Percentiles rank a stretch among this genome's conserved stretches.
Conservation (phyloP, 2,113 vertebrate species). For the Carollia perspicillata region DNA sequence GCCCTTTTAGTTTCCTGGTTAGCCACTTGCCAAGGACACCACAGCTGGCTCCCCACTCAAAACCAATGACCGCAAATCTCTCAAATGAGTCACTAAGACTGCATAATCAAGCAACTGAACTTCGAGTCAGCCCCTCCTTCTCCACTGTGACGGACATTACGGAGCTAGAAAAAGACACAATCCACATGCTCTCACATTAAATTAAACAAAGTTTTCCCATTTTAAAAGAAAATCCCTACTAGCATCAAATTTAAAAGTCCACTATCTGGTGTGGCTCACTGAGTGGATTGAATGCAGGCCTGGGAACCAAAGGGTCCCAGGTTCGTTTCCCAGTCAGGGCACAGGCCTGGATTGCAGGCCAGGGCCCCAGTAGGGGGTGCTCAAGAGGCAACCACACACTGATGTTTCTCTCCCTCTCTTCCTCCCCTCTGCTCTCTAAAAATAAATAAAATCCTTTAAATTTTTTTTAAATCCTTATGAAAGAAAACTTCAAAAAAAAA, state of each 20-base stretch:
- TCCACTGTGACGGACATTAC: neutral
- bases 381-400: no score
- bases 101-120: neutral
- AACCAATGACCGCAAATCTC: neutral
- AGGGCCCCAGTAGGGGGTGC: no score
- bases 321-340: no score
- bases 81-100: slow-evolving; percentile 8
- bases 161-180: neutral
- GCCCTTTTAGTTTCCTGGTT: neutral
- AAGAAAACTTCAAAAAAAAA: slow-evolving; percentile 37
- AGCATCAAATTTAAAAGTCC: slow-evolving; percentile 44
- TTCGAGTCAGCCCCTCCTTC: neutral
- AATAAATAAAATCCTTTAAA: no score
- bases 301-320: no score
- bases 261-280: neutral
- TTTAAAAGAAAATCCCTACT: neutral
- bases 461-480: neutral
- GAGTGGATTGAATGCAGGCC: no score
- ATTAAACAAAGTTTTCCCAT: slow-evolving; percentile 13
- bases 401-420: no score
- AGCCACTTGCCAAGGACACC: neutral
- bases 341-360: no score
- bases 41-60: neutral
- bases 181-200: neutral
- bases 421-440: no score